These are phyloP conservation scores for Drosophila ustulata DNA, from an alignment of 2,888 invertebrate species.

Conservation along the genomic window DNA sequence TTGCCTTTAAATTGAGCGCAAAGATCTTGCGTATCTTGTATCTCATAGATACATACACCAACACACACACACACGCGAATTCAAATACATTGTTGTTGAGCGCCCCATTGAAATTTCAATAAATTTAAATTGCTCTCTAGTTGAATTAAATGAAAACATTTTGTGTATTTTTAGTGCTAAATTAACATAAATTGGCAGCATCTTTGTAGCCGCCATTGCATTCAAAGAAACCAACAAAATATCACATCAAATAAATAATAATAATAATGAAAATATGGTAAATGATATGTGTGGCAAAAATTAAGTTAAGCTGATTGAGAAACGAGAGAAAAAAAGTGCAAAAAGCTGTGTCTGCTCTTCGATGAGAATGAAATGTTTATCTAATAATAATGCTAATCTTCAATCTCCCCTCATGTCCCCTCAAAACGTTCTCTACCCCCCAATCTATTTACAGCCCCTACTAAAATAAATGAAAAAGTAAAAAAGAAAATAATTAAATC, in stretches of 20 bases:
- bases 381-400: constrained; percentile 18
- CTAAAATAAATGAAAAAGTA: constrained; percentile 40
- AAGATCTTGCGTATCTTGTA: constrained; percentile 63
- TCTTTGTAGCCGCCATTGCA: constrained; percentile 46
- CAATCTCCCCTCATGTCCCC: constrained; percentile 1
- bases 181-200: constrained; percentile 78
- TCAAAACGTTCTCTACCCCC: constrained; percentile 2
- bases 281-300: constrained; percentile 7
- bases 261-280: constrained; percentile 8
- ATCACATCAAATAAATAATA: constrained; percentile 1
- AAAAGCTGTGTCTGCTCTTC: constrained; percentile 10
- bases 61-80: neutral
- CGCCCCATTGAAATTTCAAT: constrained; percentile 71
- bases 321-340: neutral
- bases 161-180: constrained; percentile 75
- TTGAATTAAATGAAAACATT: constrained; percentile 77
- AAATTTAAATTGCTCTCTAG: constrained; percentile 78
- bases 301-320: constrained; percentile 5
- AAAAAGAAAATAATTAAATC: constrained; percentile 44
- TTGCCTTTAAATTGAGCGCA: constrained; percentile 61
- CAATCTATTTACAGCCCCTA: constrained; percentile 59
- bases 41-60: constrained; percentile 52
- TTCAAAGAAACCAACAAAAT: constrained; percentile 22
- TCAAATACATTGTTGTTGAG: constrained; percentile 28
- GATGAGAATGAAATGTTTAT: constrained; percentile 14